phyloP scores from a whole-genome alignment of 2,113 vertebrate genomes.

The Henicopernis longicauda region DNA sequence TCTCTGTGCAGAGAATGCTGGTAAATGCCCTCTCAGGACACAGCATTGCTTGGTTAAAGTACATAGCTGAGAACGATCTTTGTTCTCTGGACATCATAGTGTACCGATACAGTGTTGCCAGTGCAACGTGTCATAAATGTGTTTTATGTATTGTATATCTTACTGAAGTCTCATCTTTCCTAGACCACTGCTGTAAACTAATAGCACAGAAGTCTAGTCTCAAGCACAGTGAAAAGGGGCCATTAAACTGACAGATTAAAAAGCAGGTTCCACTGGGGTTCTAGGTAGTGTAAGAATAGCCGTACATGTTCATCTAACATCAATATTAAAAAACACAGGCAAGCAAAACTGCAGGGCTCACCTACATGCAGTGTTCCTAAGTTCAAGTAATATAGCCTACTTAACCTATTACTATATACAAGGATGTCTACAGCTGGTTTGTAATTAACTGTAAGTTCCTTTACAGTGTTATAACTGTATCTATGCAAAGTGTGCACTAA shows the following conservation, averaged over 20 bases:
- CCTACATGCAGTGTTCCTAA: not conserved
- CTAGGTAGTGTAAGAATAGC: not conserved
- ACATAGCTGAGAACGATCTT: not conserved
- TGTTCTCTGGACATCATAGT: not conserved
- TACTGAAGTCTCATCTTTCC: not conserved
- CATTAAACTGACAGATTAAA: not conserved
- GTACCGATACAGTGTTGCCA: not conserved
- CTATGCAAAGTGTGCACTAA: not conserved
- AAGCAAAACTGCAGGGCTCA: not conserved
- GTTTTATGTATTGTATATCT: constrained; percentile 7
- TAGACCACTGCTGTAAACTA: not conserved
- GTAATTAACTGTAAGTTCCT: not conserved
- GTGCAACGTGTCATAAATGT: not conserved
- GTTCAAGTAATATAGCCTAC: not conserved
- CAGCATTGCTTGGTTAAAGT: not conserved
- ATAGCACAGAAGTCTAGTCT: not conserved
- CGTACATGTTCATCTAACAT: not conserved
- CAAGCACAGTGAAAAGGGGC: not conserved
- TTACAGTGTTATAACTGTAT: not conserved
- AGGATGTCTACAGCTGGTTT: not conserved
- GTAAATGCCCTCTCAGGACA: not conserved
- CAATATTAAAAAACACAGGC: not conserved
- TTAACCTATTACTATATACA: not conserved
- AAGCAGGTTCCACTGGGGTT: not conserved
- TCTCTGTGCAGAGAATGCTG: not conserved